Evolutionary conservation across 2,797 vertebrate species (phyloP).

Genomic region (Sebastes vulpes): DNA sequence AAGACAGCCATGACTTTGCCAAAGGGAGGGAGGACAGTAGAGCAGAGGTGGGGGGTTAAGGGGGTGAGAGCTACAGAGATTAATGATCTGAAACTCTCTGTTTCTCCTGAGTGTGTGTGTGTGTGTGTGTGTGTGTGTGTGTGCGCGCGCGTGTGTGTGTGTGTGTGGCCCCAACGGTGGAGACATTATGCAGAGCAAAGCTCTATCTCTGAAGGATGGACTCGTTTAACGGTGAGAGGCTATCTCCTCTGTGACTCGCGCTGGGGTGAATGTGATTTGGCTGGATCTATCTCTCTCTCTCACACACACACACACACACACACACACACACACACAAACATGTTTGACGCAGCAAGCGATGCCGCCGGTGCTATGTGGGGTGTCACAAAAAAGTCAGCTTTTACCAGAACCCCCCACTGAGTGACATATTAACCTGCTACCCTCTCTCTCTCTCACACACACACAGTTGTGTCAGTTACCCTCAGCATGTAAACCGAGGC

Average conservation of each 20-base stretch:
- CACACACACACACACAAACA: conserved; percentile 12
- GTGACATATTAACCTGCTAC: conserved; percentile 73
- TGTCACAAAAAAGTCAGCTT: conserved; percentile 60
- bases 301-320: background rate
- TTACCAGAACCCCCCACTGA: conserved; percentile 53
- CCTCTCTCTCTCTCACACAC: background rate
- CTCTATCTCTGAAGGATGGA: conserved; percentile 64
- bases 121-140: background rate
- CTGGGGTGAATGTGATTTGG: conserved; percentile 54
- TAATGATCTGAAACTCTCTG: conserved; percentile 76
- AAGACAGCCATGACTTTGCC: conserved; percentile 82
- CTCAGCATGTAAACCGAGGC: conserved; percentile 37
- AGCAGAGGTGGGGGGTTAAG: conserved; percentile 50
- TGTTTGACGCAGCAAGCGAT: conserved; percentile 20
- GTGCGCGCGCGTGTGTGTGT: too few species aligned
- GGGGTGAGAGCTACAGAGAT: conserved; percentile 64
- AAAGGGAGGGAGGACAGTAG: conserved; percentile 63
- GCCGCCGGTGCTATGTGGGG: conserved; percentile 44
- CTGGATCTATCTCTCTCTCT: conserved; percentile 1
- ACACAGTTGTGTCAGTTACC: conserved; percentile 18
- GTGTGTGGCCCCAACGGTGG: conserved; percentile 26
- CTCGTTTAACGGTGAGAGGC: conserved; percentile 69
- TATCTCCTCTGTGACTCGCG: conserved; percentile 64
- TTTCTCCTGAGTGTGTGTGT: conserved; percentile 39
- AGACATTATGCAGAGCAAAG: conserved; percentile 69